Conservation (phyloP, 1,140 invertebrate species). For the Pogonus chalceus region DNA sequence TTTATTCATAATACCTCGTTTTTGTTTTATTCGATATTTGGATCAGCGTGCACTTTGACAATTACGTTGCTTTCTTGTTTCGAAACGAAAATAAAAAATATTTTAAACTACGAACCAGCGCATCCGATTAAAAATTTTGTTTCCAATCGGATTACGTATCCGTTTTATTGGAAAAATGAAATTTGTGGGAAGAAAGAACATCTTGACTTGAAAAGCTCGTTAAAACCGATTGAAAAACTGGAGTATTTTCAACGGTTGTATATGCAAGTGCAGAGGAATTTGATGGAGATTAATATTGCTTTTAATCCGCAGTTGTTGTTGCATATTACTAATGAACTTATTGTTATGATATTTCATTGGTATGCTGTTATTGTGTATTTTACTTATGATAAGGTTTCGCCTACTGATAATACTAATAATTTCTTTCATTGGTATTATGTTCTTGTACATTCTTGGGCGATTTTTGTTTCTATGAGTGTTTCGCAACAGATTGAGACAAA, state of each 20-base stretch:
- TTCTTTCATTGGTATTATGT: slow-evolving; percentile 26
- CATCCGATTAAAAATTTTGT: no score
- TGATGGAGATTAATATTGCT: slow-evolving; percentile 19
- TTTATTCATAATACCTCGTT: slow-evolving; percentile 2
- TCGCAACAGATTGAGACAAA: slow-evolving; percentile 23
- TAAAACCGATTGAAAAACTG: slow-evolving; percentile 18
- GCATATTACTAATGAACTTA: slow-evolving; percentile 24
- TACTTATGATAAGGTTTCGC: slow-evolving; percentile 17
- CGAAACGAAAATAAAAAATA: neutral
- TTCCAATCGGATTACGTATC: no score
- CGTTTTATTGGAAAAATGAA: neutral
- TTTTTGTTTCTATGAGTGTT: slow-evolving; percentile 24
- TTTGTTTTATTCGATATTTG: slow-evolving; percentile 2
- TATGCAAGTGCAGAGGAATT: slow-evolving; percentile 11
- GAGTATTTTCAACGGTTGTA: slow-evolving; percentile 26
- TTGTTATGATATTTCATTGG: slow-evolving; percentile 27
- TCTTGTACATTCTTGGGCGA: slow-evolving; percentile 21
- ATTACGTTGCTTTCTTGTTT: neutral
- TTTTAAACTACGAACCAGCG: no score
- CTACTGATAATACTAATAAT: slow-evolving; percentile 22
- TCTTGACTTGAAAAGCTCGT: neutral
- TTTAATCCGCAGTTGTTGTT: slow-evolving; percentile 27
- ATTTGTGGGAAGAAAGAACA: neutral
- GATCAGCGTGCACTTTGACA: neutral
- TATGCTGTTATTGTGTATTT: slow-evolving; percentile 28